Evolutionary conservation across 2,888 invertebrate genomes (phyloP), one percentile per base, ranked within the genome.

Genomic region (Rambutsinella grinnellia): DNA sequence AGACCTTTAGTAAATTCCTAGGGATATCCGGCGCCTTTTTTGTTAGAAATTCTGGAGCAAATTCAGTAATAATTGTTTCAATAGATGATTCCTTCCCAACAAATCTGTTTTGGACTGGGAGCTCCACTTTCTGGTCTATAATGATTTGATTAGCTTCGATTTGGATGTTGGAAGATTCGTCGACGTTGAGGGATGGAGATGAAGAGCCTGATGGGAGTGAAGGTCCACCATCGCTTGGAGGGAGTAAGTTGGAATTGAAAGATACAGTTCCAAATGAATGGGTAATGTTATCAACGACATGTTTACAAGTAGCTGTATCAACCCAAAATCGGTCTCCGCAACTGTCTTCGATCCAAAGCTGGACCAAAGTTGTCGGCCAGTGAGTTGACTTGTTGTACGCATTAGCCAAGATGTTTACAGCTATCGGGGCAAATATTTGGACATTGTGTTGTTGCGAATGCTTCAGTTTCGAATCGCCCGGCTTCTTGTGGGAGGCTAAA

Each of bases 321-420:
- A 97, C 95, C 96, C 98, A 98, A 81, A 94, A 90, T 46, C 97
- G 89, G 85, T 99, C 98, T 53, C 94, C 95, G 1, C 96, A 88
- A 0, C 97, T 95, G 88, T 99, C 98, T 85, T 99, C 98, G 76
- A 97, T 92, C 86, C 96, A 98, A 0, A 95, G 90, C 92, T 94
- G 85, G 62, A 81, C 68, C 53, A 79, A 76, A 10, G 58, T 49
- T 0, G 61, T 71, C 0, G 81, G 81, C 80, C 81, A 80, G 15
- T 56, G 24, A 8, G 72, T 3, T 8, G 13, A 49, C 27, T 75
- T 65, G 28, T 28, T 36, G 46, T 79, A 65, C 3, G 78, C 76
- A 21, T 60, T 60, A 15, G 63, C 67, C 10, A 81, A 60, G 26
- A 78, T 57, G 47, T 76, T 78, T 2, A 81, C 67, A 1, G 71